A percentile compares a stretch with the other conserved stretches of the same genome.
Conservation (phyloP, 2,797 vertebrate genomes). For the Cuniculus paca region DNA sequence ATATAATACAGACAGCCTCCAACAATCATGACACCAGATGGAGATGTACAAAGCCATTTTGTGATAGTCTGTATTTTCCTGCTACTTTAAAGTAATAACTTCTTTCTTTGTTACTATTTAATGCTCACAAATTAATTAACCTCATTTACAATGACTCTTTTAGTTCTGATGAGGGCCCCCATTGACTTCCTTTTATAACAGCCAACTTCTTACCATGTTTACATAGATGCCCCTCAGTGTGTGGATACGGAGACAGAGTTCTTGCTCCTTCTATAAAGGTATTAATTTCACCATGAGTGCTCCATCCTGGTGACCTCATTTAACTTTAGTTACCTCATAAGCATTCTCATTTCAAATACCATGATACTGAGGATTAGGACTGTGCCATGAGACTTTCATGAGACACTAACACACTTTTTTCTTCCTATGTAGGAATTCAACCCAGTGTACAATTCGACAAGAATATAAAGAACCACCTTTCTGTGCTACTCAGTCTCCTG, state of each 20-base stretch:
- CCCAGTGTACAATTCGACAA: background rate
- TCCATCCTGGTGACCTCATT: background rate
- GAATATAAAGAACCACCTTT: background rate
- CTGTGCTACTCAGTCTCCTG: background rate
- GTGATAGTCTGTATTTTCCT: background rate
- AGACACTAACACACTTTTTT: background rate
- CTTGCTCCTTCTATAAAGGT: background rate
- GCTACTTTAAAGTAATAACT: background rate
- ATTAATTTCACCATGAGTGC: too few relatives aligned
- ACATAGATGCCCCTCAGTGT: background rate
- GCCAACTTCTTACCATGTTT: background rate
- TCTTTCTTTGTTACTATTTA: background rate
- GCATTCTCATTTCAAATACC: background rate
- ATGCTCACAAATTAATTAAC: background rate
- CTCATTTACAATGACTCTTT: background rate
- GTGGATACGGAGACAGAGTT: background rate
- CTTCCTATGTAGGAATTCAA: background rate
- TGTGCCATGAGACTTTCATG: too few relatives aligned
- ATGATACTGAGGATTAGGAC: background rate
- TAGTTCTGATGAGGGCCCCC: background rate
- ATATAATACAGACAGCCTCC: background rate
- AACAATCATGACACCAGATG: background rate
- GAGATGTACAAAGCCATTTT: background rate
- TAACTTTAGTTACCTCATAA: background rate
- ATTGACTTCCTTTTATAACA: background rate